Conservation (phyloP, 2,797 vertebrate genomes). For the Acipenser transmontanus region DNA sequence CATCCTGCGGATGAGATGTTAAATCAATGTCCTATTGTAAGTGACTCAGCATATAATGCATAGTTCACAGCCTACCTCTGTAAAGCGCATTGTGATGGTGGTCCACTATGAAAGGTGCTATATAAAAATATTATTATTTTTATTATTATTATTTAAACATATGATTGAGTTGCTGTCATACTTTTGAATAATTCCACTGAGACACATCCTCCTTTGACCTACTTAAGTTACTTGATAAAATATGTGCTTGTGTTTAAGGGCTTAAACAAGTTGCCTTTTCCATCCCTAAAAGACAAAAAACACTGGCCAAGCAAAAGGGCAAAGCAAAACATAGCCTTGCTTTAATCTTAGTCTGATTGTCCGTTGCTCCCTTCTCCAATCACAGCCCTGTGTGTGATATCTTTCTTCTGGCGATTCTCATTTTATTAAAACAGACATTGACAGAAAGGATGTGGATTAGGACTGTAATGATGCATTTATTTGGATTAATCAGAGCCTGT, state of each 20-base stretch:
- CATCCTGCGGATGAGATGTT: too few species aligned
- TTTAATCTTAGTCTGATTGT: slow-evolving; percentile 85
- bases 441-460: slow-evolving; percentile 86
- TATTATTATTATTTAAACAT: slow-evolving; percentile 7
- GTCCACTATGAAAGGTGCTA: too few species aligned
- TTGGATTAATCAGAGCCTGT: slow-evolving; percentile 81
- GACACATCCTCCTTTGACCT: slow-evolving; percentile 35
- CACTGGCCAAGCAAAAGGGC: slow-evolving; percentile 46
- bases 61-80: too few species aligned
- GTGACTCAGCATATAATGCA: too few species aligned
- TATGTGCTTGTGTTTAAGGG: slow-evolving; percentile 33
- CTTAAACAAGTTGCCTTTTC: slow-evolving; percentile 11
- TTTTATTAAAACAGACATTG: slow-evolving; percentile 92
- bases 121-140: too few species aligned
- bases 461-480: slow-evolving; percentile 81
- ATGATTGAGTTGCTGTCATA: not conserved
- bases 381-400: slow-evolving; percentile 68
- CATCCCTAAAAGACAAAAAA: slow-evolving; percentile 36
- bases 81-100: too few species aligned
- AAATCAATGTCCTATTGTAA: too few species aligned
- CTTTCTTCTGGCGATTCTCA: slow-evolving; percentile 71
- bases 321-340: slow-evolving; percentile 50
- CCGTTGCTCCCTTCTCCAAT: slow-evolving; percentile 61
- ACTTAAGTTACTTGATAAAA: slow-evolving; percentile 33
- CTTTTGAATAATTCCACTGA: slow-evolving; percentile 12